Evolutionary conservation across 2,888 invertebrate species (phyloP), one percentile per base, ranked within the genome.

Genomic region (Stenotaenia linearis): DNA sequence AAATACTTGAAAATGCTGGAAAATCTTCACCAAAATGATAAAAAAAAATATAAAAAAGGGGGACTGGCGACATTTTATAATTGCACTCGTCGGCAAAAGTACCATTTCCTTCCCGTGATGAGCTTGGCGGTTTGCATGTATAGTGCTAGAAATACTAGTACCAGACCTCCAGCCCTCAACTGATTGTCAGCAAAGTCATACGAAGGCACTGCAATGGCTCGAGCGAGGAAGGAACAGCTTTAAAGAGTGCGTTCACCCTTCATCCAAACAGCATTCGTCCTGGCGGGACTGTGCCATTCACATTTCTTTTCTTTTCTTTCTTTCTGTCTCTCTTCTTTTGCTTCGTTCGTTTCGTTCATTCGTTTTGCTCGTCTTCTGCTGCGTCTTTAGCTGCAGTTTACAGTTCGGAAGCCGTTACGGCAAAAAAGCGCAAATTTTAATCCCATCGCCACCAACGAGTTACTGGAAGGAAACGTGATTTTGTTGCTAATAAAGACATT

Each of bases 201-300:
- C 45, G 45, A 45, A 45, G 45, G 45, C 21, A 56, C 12, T 28
- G 69, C 69, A 28, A 28, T 28, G 25, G 28, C 69, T 69, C 28
- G 25, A 69, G 69, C 25, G 12, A 69, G 69, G 28, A 69, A 69
- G 28, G 25, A 69, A 25, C 25, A 69, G 69, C 69, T 69, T 69
- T 69, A 69, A 69, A 69, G 61, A 61, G 61, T 61, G 61, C 61
- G 23, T 61, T 61, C 61, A 61, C 61, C 61, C 61, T 61, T 61
- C 28, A 69, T 69, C 23, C 28, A 69, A 69, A 69, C 25, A 69
- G 69, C 69, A 10, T 15, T 69, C 69, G 25, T 69, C 61, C 61
- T 23, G 15, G 23, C 0, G 61, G 23, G 61, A 61, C 61, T 61
- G 61, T 10, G 61, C 61, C 25, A 61, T 61, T 61, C 61, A 61